Conservation (phyloP, 2,888 invertebrate genomes). For the Synergus japonicus region DNA sequence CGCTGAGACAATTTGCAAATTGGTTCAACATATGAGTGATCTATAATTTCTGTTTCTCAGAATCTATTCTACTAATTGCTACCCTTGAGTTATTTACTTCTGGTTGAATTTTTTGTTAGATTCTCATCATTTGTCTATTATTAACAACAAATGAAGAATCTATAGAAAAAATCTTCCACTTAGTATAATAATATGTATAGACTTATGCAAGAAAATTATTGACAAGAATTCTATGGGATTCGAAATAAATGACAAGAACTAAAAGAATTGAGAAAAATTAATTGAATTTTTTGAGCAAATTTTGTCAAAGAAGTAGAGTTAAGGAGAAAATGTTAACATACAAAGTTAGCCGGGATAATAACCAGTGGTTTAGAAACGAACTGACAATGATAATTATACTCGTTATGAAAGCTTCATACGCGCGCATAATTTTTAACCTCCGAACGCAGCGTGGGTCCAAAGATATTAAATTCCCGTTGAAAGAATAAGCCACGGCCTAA, state of each 20-base stretch:
- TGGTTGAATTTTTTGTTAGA: background rate
- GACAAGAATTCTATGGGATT: background rate
- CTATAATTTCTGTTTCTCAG: conserved; percentile 29
- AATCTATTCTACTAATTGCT: conserved; percentile 31
- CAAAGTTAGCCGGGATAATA: conserved; percentile 54
- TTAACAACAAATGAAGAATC: conserved; percentile 18
- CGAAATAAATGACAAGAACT: background rate
- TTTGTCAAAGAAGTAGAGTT: conserved; percentile 48
- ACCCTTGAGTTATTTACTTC: conserved; percentile 19
- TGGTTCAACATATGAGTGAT: conserved; percentile 24
- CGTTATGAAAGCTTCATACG: conserved; percentile 67
- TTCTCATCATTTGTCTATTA: background rate
- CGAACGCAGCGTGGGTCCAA: conserved; percentile 72
- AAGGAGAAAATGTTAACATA: background rate
- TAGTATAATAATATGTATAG: background rate
- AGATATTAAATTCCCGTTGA: conserved; percentile 73
- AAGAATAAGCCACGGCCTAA: conserved; percentile 73
- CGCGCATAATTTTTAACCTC: conserved; percentile 68
- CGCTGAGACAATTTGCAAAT: conserved; percentile 30
- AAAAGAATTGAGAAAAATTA: background rate
- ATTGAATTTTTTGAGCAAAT: conserved; percentile 20
- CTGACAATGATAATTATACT: conserved; percentile 71
- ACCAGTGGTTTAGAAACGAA: conserved; percentile 53
- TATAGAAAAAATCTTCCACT: conserved; percentile 12
- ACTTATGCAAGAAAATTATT: conserved; percentile 6